Evolutionary conservation across 2,888 invertebrate genomes (phyloP).

Genomic region (Parasteatoda lunata): DNA sequence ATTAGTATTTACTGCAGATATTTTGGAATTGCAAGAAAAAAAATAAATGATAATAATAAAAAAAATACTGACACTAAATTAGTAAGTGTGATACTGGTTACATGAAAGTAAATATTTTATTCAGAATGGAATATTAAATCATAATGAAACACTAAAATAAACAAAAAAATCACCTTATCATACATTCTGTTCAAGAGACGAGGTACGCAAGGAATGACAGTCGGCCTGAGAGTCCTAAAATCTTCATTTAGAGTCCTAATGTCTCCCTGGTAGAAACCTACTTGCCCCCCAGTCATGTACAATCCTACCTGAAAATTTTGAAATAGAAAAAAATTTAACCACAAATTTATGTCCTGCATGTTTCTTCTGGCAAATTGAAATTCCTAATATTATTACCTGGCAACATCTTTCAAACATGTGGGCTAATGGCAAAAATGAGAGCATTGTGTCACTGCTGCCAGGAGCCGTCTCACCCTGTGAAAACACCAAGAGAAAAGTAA

Average conservation of each 20-base stretch:
- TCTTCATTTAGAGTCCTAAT: slow-evolving; percentile 86
- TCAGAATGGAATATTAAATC: background rate
- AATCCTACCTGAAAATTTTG: slow-evolving; percentile 81
- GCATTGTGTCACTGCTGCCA: slow-evolving; percentile 84
- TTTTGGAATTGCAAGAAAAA: no score
- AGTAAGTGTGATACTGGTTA: no score
- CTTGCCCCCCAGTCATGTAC: slow-evolving; percentile 92
- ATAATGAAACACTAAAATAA: background rate
- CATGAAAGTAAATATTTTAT: no score
- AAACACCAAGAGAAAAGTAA: background rate
- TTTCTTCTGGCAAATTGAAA: background rate
- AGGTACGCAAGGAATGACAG: slow-evolving; percentile 96
- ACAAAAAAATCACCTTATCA: slow-evolving; percentile 80
- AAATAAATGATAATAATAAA: no score
- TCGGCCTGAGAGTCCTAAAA: slow-evolving; percentile 91
- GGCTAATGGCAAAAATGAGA: slow-evolving; percentile 96
- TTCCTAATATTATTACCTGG: slow-evolving; percentile 77
- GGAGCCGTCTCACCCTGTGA: slow-evolving; percentile 85
- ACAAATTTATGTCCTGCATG: no score
- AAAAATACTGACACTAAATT: no score
- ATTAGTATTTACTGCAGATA: no score
- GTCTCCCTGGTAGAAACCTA: slow-evolving; percentile 96
- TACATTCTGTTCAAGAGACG: slow-evolving; percentile 95
- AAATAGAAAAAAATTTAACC: background rate
- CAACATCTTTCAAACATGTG: slow-evolving; percentile 98